Evolutionary conservation across 2,888 invertebrate species (phyloP), one percentile per base, ranked within the genome.

Genomic region (Plebejus anna): DNA sequence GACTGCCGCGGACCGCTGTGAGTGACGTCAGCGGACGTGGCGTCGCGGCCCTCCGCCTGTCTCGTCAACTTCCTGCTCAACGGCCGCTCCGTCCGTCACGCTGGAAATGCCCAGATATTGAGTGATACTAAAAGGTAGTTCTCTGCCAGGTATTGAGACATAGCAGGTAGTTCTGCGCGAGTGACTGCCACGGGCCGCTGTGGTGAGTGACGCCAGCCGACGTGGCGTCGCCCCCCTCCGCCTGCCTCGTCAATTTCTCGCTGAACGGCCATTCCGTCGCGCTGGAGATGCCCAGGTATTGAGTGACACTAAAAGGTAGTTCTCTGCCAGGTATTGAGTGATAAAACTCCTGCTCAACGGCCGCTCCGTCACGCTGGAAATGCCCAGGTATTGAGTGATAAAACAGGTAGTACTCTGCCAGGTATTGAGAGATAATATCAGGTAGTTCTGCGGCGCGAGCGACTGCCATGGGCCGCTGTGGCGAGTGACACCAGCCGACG

Each of bases 241-340:
- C 99, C 0, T 99, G 99, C 87, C 94, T 99, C 76, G 99, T 99
- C 73, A 99, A 99, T 90, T 99, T 99, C 90, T 93, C 99, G n/a
- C 95, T 99, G 0, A 98, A 97, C 84, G 99, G 99, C 11, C 95
- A 98, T n/a, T 97, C 97, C 0, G 98, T 98, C 16, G 96, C 98
- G 94, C 90, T 99, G 75, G 99, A 99, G 92, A 97, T 98, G 95
- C 97, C 96, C 0, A 94, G 96, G 90, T 94, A 90, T 16, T 55
- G 11, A 28, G 55, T 16, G 55, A 55, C 4, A 55, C 3, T 1
- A 55, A 4, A 3, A 55, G 55, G 55, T 55, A 55, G 55, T 5
- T 13, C 4, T 55, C 55, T 55, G 55, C 16, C 13, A 16, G 55
- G 11, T 16, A 55, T 55, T 55, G 47, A 28, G 55, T 1, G 55